Evolutionary conservation across 2,888 invertebrate species (phyloP), one percentile per base, ranked within the genome.

Genomic region (Ecliptopera silaceata): DNA sequence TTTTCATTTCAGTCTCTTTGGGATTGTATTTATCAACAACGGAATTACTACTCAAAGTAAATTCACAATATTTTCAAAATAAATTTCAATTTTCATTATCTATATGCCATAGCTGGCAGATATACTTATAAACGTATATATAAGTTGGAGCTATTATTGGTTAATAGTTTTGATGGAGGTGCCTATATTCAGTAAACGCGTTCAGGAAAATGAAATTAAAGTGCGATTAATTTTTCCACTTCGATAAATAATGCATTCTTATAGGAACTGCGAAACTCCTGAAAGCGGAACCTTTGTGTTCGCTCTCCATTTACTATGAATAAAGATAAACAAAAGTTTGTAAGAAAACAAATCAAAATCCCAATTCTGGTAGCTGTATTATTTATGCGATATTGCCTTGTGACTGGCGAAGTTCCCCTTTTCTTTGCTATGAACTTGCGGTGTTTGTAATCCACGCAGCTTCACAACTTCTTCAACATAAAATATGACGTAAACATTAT

Each of bases 321-420:
- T 67, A 74, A 83, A 85, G 79, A 84, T 82, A 87, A 86, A 88
- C 86, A 86, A 88, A 91, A 90, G 80, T 91, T 91, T 86, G 69
- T 66, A 82, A 84, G 87, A 84, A 89, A 90, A 91, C 87, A 91
- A 91, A 91, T 90, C 90, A 89, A 87, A 89, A 89, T 86, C 82
- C 82, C 90, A 88, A 91, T 91, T 88, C 86, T 79, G 78, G 68
- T 78, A 79, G 80, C 75, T 90, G 89, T 87, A 89, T 91, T 90
- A 91, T 91, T 90, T 91, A 91, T 91, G 85, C 79, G 86, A 84
- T 88, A 87, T 86, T 86, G 86, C 86, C 80, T 78, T 80, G 81
- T 77, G 82, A 80, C 80, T 82, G 82, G 77, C 82, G 76, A 69
- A 75, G 77, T 78, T 77, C 90, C 88, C 88, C 86, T 79, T 86